Evolutionary conservation across 1,140 invertebrate genomes (phyloP), one percentile per base, ranked within the genome.

Genomic region (Brachionus calyciflorus): DNA sequence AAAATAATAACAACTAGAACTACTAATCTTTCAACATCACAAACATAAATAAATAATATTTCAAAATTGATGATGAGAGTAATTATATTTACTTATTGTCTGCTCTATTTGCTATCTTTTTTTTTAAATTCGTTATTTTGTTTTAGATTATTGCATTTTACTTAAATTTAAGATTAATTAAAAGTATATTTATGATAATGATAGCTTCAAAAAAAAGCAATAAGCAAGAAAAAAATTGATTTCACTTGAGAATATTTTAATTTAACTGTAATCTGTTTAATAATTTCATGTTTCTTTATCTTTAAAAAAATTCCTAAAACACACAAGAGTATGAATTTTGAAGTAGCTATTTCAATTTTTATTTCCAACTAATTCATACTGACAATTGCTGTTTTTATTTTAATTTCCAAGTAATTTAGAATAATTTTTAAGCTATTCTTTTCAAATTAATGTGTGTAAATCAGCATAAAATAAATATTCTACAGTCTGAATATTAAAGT

Each of bases 41-140:
- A 60, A 60, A 60, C 33, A 37, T 14, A 9, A 60, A 33, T 37
- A 19, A 33, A 33, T 37, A 33, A 60, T 37, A 60, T 33, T 24
- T 60, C 17, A 33, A 60, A 60, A 60, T 60, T 60, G 55, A 60
- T 60, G 55, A 60, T 60, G 55, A 60, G 55, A 60, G 37, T 60
- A 60, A 60, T 60, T 60, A 33, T 60, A 60, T 60, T 60, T 60
- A 37, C 55, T 60, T 60, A 60, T 60, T 60, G 55, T 60, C 55
- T 60, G 55, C 55, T 60, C 55, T 60, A 60, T 60, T 60, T 60
- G 55, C 21, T 60, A 60, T 60, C 55, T 60, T 37, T 60, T 28
- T 60, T 37, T 37, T 60, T 37, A 26, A 37, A 37, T 9, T 37
- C 33, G 3, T 37, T 9, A 5, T 60, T 33, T 37, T 37, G 55